Evolutionary conservation across 1,140 invertebrate species (phyloP).

Genomic region (Macrostomum lignano): DNA sequence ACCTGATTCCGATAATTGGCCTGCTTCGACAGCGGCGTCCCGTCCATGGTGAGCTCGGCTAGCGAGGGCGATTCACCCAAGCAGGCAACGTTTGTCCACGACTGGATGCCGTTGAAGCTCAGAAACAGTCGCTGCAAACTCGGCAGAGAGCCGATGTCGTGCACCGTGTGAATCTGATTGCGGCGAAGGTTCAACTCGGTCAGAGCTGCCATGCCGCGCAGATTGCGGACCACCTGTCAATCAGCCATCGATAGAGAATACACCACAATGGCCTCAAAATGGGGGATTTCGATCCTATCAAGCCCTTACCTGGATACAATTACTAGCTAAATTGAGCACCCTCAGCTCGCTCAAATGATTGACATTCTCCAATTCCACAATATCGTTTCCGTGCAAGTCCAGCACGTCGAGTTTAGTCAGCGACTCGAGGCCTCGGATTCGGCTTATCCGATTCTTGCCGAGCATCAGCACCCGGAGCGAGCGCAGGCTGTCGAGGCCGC

Average conservation of each 20-base stretch:
- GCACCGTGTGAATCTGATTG: slow-evolving; percentile 47
- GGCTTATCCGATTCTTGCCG: slow-evolving; percentile 55
- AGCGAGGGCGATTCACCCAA: too few relatives aligned
- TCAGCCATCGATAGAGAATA: too few relatives aligned
- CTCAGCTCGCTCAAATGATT: slow-evolving; percentile 32
- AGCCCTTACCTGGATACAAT: too few relatives aligned
- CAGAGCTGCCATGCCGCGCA: slow-evolving; percentile 47
- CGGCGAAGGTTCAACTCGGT: slow-evolving; percentile 56
- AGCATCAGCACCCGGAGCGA: slow-evolving; percentile 9
- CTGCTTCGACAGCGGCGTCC: too few relatives aligned
- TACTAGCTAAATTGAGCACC: slow-evolving; percentile 63
- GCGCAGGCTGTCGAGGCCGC: slow-evolving; percentile 39
- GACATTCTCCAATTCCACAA: slow-evolving; percentile 48
- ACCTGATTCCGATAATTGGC: too few relatives aligned
- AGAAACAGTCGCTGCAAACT: slow-evolving; percentile 49
- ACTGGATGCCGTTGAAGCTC: slow-evolving; percentile 60
- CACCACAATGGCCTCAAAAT: too few relatives aligned
- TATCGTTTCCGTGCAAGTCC: slow-evolving; percentile 75
- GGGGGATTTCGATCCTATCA: too few relatives aligned
- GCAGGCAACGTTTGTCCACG: too few relatives aligned
- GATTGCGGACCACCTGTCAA: too few relatives aligned
- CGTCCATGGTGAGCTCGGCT: too few relatives aligned
- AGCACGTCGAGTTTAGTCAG: slow-evolving; percentile 45
- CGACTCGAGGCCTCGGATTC: slow-evolving; percentile 20
- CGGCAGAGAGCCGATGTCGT: slow-evolving; percentile 47